These are phyloP conservation scores for Ochotona curzoniae DNA, from an alignment of 2,113 vertebrate species.

Conservation along the genomic window DNA sequence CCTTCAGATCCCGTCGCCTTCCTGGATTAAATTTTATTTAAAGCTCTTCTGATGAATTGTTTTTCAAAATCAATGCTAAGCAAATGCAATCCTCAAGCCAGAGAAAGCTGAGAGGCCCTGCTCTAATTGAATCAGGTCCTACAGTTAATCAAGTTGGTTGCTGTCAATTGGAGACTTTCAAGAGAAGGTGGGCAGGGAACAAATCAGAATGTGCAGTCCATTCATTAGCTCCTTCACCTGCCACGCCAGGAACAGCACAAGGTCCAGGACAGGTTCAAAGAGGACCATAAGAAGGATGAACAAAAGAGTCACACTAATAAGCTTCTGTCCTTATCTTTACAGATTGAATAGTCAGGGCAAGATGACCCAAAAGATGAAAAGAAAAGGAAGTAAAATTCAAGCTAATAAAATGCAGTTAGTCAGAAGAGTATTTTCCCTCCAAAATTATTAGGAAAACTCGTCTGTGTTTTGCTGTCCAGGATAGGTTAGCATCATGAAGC, in stretches of 20 bases:
- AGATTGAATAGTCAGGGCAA: not conserved
- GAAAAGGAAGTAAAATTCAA: not conserved
- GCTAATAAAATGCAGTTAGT: not conserved
- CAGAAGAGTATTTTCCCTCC: not conserved
- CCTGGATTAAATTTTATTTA: not conserved
- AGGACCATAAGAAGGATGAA: not conserved
- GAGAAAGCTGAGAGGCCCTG: not conserved
- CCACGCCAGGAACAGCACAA: not conserved
- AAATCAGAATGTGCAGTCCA: not conserved
- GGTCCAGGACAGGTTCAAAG: not conserved
- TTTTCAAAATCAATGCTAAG: not conserved
- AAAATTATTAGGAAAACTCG: not conserved
- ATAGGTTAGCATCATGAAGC: not conserved
- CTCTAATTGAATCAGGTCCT: conserved; percentile 10
- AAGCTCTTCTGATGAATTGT: not conserved
- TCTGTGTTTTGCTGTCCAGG: not conserved
- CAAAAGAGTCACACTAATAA: not conserved
- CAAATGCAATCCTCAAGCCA: not conserved
- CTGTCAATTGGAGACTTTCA: not conserved
- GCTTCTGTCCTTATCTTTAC: not conserved
- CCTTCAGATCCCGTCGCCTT: not conserved
- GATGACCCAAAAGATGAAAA: not conserved
- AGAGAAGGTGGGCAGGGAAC: not conserved
- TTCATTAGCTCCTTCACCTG: not conserved
- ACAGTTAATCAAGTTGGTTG: not conserved